phyloP scores from a whole-genome alignment of 2,113 vertebrate genomes.

The Pterocles orientalis region DNA sequence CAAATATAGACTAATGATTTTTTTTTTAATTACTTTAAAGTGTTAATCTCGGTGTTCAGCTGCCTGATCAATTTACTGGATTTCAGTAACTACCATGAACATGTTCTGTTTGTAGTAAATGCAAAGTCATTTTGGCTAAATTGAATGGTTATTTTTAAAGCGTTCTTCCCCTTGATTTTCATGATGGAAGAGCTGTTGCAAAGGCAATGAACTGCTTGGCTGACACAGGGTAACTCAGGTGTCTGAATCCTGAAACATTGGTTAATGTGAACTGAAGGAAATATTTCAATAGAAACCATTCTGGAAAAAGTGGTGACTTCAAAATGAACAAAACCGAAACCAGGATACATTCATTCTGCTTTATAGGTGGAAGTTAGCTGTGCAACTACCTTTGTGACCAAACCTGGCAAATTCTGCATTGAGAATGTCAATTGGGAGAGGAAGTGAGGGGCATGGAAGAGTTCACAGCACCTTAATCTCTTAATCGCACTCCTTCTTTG shows the following conservation, averaged over 20 bases:
- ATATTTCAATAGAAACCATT: not conserved
- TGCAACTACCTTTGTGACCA: not conserved
- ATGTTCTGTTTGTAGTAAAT: not conserved
- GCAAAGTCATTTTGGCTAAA: not conserved
- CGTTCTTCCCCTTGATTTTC: not conserved
- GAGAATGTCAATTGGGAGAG: not conserved
- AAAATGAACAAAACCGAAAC: not conserved
- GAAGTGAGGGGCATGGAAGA: not conserved
- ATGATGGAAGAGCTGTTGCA: not conserved
- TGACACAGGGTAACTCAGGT: not conserved
- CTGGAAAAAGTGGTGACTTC: not conserved
- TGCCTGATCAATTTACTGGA: not conserved
- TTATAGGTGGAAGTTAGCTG: not conserved
- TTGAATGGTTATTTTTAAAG: not conserved
- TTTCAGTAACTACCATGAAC: not conserved
- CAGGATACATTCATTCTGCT: not conserved
- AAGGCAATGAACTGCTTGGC: not conserved
- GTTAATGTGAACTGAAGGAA: not conserved
- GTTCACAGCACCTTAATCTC: not conserved
- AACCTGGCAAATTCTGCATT: not conserved
- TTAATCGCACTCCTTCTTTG: not conserved
- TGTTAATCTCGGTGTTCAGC: not conserved
- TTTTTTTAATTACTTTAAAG: not conserved
- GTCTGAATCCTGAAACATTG: not conserved
- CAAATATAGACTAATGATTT: not conserved